Conservation (phyloP, 1,140 invertebrate species). For the Bradynema listronoti region DNA sequence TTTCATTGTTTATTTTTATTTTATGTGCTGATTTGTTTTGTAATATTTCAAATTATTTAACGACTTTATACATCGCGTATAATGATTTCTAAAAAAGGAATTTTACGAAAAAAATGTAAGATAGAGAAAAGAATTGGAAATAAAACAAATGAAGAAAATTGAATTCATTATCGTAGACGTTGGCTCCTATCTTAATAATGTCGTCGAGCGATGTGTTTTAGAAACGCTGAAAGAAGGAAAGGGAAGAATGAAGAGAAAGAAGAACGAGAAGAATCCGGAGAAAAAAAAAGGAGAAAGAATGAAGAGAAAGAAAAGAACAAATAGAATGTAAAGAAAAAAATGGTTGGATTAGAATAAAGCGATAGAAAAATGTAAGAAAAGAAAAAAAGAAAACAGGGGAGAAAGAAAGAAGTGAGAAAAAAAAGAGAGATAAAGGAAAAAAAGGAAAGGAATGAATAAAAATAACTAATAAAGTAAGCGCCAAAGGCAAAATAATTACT, state of each 20-base stretch:
- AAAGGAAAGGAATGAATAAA: neutral
- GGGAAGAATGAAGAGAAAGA: neutral
- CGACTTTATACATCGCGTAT: too few species aligned
- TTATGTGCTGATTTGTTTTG: too few species aligned
- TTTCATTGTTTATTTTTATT: too few species aligned
- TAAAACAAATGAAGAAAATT: too few species aligned
- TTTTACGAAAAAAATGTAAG: slow-evolving; percentile 3
- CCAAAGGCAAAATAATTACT: neutral
- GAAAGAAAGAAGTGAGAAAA: slow-evolving; percentile 5
- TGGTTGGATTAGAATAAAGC: neutral
- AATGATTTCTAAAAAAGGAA: too few species aligned
- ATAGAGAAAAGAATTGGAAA: neutral
- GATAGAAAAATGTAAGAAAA: neutral
- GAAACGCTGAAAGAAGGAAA: neutral
- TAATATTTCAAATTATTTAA: too few species aligned
- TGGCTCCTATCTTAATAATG: too few species aligned
- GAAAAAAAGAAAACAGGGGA: neutral
- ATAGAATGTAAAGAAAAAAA: neutral
- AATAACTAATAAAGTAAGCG: neutral
- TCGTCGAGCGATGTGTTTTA: slow-evolving; percentile 4
- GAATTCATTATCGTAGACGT: too few species aligned
- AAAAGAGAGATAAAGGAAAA: neutral
- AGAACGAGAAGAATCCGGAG: neutral
- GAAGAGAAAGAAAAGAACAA: slow-evolving; percentile 1
- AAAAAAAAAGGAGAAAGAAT: neutral